These are phyloP conservation scores for Dryocosmus kuriphilus DNA, from an alignment of 2,888 invertebrate species.

Conservation along the genomic window DNA sequence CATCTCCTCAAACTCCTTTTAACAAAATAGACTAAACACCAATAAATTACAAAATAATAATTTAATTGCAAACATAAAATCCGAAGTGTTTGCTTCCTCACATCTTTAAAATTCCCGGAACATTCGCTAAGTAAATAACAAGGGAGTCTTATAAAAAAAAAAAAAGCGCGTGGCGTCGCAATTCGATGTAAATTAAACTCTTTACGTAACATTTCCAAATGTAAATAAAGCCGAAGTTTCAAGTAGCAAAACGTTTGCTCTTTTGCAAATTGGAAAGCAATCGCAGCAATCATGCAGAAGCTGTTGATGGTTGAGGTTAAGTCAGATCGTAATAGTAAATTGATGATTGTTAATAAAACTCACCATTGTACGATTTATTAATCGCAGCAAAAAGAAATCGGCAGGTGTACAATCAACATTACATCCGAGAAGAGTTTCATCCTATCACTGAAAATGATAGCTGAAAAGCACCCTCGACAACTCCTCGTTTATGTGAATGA, in stretches of 20 bases:
- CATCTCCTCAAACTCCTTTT: background rate
- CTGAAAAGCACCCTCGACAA: slow-evolving; percentile 9
- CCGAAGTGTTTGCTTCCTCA: no score
- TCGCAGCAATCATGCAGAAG: background rate
- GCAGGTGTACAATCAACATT: slow-evolving; percentile 22
- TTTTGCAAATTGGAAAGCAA: background rate
- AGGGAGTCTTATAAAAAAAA: background rate
- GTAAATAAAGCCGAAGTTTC: slow-evolving; percentile 8
- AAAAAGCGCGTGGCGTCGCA: slow-evolving; percentile 6
- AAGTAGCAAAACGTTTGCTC: background rate
- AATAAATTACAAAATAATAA: no score
- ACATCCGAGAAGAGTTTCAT: slow-evolving; percentile 11
- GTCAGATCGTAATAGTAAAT: slow-evolving; percentile 5
- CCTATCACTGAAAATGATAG: slow-evolving; percentile 20
- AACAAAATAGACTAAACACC: no score
- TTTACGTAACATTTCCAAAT: slow-evolving; percentile 27
- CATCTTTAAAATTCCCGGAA: background rate
- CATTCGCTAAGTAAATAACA: background rate
- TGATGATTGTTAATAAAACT: background rate
- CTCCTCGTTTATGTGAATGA: background rate
- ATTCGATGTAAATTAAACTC: background rate
- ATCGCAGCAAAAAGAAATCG: slow-evolving; percentile 31
- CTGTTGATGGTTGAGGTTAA: slow-evolving; percentile 16
- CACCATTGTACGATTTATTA: slow-evolving; percentile 33
- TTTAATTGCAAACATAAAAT: no score